Percentiles rank a stretch among this genome's conserved stretches.
Conservation (phyloP, 1,140 invertebrate species). For the Gonatopus flavifemur region DNA sequence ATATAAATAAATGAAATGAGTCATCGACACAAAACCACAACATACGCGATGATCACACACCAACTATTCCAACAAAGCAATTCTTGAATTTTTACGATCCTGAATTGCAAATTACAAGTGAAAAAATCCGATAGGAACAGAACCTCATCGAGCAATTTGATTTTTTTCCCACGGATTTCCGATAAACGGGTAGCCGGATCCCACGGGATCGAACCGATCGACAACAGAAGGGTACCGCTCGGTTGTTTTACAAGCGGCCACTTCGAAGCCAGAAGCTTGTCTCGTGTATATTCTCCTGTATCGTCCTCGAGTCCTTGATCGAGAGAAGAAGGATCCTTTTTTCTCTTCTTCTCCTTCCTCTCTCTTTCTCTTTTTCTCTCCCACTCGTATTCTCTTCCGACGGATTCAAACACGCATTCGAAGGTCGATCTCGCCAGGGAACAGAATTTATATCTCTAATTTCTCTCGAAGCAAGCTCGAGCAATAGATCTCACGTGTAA, state of each 20-base stretch:
- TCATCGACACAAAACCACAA: too few species aligned
- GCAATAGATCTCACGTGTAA: too few species aligned
- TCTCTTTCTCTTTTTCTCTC: neutral
- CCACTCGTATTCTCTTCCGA: neutral
- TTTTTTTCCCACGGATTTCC: constrained; percentile 27
- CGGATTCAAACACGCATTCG: neutral
- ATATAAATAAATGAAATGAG: too few species aligned
- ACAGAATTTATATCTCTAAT: too few species aligned
- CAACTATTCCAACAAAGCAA: too few species aligned
- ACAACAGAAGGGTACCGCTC: constrained; percentile 36
- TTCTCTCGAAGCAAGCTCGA: too few species aligned
- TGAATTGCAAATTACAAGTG: too few species aligned
- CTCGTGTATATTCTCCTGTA: constrained; percentile 28
- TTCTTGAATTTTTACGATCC: too few species aligned
- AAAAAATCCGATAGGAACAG: too few species aligned
- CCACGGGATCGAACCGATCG: constrained; percentile 35
- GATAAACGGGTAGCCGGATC: constrained; percentile 30
- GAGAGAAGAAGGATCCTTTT: constrained; percentile 31
- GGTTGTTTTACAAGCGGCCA: constrained; percentile 44
- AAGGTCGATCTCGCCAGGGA: too few species aligned
- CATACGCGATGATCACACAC: too few species aligned
- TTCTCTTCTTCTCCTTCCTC: constrained; percentile 17
- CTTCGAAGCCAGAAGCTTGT: constrained; percentile 44
- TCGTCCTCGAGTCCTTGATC: constrained; percentile 27
- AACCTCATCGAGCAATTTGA: too few species aligned